These are phyloP conservation scores for Micrasema minimum DNA, from an alignment of 1,140 invertebrate genomes.

Conservation along the genomic window DNA sequence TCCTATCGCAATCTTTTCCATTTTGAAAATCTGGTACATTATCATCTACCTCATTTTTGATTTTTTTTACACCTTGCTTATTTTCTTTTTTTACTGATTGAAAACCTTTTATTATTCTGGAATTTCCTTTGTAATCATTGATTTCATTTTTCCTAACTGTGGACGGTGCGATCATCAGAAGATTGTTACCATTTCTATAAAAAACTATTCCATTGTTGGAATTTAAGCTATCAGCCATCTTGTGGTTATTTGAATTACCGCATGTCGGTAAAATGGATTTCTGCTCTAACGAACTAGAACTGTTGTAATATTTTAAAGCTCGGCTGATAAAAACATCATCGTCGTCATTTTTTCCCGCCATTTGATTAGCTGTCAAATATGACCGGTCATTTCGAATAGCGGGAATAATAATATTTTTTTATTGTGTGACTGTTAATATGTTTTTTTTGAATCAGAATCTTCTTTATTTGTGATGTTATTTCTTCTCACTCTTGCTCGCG, in stretches of 20 bases:
- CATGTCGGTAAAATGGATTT: slow-evolving; percentile 36
- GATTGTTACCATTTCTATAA: slow-evolving; percentile 73
- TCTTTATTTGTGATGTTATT: slow-evolving; percentile 54
- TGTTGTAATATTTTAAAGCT: slow-evolving; percentile 2
- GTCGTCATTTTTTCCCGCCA: slow-evolving; percentile 16
- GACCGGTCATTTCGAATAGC: slow-evolving; percentile 20
- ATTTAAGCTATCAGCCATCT: slow-evolving; percentile 37
- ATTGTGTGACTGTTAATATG: slow-evolving; percentile 41
- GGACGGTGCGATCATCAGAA: slow-evolving; percentile 72
- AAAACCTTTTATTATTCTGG: slow-evolving; percentile 27
- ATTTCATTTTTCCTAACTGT: slow-evolving; percentile 51
- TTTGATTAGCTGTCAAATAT: slow-evolving; percentile 5
- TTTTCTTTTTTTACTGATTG: slow-evolving; percentile 43
- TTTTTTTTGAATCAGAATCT: slow-evolving; percentile 45
- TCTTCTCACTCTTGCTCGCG: slow-evolving; percentile 56
- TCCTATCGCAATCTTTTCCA: slow-evolving; percentile 41
- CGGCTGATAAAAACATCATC: slow-evolving; percentile 34
- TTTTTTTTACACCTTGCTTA: slow-evolving; percentile 39
- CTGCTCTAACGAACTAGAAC: slow-evolving; percentile 13
- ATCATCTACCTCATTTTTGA: slow-evolving; percentile 49
- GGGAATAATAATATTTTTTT: slow-evolving; percentile 29
- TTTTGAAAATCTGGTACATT: slow-evolving; percentile 29
- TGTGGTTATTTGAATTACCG: slow-evolving; percentile 29
- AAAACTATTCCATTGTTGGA: slow-evolving; percentile 56
- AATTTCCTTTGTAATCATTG: slow-evolving; percentile 38